phyloP scores from a whole-genome alignment of 2,113 vertebrate species.

The Nansenia antarctica region DNA sequence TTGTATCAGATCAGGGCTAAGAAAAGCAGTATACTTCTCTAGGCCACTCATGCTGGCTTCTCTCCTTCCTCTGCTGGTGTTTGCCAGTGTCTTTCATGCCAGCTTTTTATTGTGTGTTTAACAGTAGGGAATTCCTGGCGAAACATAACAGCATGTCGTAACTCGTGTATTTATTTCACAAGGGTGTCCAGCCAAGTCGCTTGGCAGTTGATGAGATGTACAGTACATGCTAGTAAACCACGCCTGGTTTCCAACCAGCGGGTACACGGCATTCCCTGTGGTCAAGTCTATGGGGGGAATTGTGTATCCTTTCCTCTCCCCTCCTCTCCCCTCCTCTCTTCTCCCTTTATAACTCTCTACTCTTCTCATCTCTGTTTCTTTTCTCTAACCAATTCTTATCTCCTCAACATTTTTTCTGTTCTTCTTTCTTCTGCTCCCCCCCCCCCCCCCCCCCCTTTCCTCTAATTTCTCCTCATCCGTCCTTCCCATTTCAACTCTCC shows the following conservation, averaged over 20 bases:
- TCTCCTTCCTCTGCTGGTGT: neutral
- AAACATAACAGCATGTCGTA: neutral
- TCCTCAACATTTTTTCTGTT: no score
- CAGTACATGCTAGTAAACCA: neutral
- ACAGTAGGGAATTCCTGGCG: neutral
- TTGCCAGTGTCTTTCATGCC: neutral
- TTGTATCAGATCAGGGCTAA: neutral
- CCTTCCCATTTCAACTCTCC: no score
- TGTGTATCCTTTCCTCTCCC: no score
- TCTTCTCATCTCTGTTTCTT: neutral
- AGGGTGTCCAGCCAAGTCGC: neutral
- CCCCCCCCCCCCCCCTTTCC: neutral
- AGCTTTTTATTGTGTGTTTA: neutral
- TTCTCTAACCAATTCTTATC: no score
- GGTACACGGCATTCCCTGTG: no score
- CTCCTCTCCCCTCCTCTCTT: neutral
- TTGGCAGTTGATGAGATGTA: neutral
- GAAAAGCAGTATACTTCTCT: neutral
- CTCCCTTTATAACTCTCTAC: neutral
- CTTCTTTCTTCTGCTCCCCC: neutral
- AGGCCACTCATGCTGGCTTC: neutral
- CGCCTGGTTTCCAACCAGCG: no score
- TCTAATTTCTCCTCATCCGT: neutral
- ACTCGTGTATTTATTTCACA: neutral
- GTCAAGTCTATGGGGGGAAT: no score